These are phyloP conservation scores for Dugesia japonica DNA, from an alignment of 2,888 invertebrate species.

Conservation along the genomic window DNA sequence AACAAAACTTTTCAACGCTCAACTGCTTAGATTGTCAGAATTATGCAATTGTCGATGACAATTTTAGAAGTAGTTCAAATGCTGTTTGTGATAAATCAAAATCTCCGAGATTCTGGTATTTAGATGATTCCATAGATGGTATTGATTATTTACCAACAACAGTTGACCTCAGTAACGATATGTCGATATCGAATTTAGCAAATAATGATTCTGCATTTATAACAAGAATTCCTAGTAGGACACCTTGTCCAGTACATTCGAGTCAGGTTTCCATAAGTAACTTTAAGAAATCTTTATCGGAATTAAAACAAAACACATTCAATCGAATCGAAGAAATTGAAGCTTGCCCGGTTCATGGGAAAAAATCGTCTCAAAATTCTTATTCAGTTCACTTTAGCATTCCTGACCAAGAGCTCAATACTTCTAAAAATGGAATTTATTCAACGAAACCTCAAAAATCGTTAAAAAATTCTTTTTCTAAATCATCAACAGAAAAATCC, in stretches of 20 bases:
- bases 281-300: not conserved
- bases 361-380: not conserved
- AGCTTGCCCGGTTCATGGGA: not conserved
- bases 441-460: not conserved
- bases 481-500: conserved; percentile 1
- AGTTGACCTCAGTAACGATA: not conserved
- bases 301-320: not conserved
- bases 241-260: not conserved
- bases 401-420: not conserved
- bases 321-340: not conserved
- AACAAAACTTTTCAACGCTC: not conserved
- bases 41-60: not conserved
- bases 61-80: not conserved
- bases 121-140: not conserved
- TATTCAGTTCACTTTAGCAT: conserved; percentile 1
- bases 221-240: not conserved
- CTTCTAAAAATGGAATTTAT: not conserved
- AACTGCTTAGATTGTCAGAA: not conserved
- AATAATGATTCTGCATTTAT: conserved; percentile 3
- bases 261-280: not conserved
- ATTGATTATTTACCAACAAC: not conserved
- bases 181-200: not conserved
- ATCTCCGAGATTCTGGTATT: not conserved
- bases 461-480: not conserved
- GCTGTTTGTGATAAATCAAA: not conserved